These are phyloP conservation scores for Drosophila santomea DNA, from an alignment of 1,140 invertebrate genomes.

Conservation along the genomic window DNA sequence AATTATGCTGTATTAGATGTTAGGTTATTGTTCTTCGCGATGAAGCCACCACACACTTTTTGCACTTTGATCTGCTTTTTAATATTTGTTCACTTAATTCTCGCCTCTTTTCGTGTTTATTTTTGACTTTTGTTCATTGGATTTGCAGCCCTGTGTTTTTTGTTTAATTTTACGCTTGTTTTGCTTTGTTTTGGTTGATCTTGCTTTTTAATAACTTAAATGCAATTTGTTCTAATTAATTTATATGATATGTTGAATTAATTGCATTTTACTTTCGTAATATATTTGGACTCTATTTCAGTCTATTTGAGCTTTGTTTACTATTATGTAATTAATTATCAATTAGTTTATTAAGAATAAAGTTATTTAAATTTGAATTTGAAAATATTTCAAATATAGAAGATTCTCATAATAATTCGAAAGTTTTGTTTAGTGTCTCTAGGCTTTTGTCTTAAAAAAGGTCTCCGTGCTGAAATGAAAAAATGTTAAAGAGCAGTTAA, in stretches of 20 bases:
- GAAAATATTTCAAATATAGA: conserved; percentile 53
- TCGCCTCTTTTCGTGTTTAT: conserved; percentile 21
- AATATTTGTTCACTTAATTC: conserved; percentile 18
- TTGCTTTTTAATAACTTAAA: conserved; percentile 66
- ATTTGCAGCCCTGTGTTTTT: conserved; percentile 14
- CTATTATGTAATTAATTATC: conserved; percentile 57
- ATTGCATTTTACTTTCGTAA: conserved; percentile 67
- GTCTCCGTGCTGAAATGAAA: conserved; percentile 14
- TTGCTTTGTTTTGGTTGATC: conserved; percentile 15
- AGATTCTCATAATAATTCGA: conserved; percentile 38
- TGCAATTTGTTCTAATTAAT: conserved; percentile 81
- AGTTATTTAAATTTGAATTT: conserved; percentile 47
- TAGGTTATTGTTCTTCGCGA: conserved; percentile 19
- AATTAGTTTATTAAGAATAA: conserved; percentile 51
- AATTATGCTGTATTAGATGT: conserved; percentile 16
- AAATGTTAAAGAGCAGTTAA: background rate
- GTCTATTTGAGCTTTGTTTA: conserved; percentile 83
- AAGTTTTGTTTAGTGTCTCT: conserved; percentile 22
- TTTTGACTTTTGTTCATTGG: conserved; percentile 33
- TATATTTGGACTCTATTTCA: conserved; percentile 84
- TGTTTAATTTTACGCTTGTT: conserved; percentile 20
- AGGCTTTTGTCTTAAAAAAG: conserved; percentile 25
- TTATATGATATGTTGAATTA: conserved; percentile 82
- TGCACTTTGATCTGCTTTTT: conserved; percentile 36
- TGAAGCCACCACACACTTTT: conserved; percentile 21